A percentile compares a stretch with the other conserved stretches of the same genome.
These are phyloP conservation scores for Venturia canescens DNA, from an alignment of 1,140 invertebrate genomes.

Conservation along the genomic window DNA sequence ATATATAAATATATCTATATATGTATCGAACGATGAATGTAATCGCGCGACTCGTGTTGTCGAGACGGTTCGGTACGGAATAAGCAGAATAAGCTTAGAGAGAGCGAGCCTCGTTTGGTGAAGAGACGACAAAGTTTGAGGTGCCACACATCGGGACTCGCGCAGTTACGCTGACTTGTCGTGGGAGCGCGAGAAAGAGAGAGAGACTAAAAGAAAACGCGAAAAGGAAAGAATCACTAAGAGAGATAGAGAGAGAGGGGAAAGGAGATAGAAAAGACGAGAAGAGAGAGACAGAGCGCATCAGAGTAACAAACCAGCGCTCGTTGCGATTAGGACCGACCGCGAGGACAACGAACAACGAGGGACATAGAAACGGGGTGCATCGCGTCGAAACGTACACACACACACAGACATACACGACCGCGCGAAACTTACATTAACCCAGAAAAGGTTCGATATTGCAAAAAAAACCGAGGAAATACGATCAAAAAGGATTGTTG, in stretches of 20 bases:
- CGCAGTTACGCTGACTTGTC: conserved; percentile 28
- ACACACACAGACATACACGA: neutral
- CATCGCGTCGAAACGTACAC: conserved; percentile 24
- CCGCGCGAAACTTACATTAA: conserved; percentile 14
- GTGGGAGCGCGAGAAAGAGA: conserved; percentile 11
- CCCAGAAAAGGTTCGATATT: conserved; percentile 14
- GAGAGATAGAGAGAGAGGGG: conserved; percentile 5
- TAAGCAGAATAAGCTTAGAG: conserved; percentile 48
- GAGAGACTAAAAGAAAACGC: conserved; percentile 5
- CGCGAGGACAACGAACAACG: conserved; percentile 41
- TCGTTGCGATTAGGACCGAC: conserved; percentile 38
- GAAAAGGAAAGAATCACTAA: neutral
- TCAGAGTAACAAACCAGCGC: conserved; percentile 50
- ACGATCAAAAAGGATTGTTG: conserved; percentile 2
- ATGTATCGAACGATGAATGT: neutral
- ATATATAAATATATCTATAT: no score
- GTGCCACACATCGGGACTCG: conserved; percentile 51
- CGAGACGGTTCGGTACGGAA: conserved; percentile 22
- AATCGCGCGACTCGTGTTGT: conserved; percentile 19
- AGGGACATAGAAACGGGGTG: conserved; percentile 32
- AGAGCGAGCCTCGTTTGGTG: conserved; percentile 51
- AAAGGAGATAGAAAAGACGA: conserved; percentile 10
- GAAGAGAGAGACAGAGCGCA: conserved; percentile 23
- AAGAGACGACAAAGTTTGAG: conserved; percentile 52
- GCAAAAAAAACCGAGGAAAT: neutral